A percentile compares a stretch with the other conserved stretches of the same genome.
Evolutionary conservation across 2,888 invertebrate species (phyloP).

Genomic region (Epiperipatus broadwayi): DNA sequence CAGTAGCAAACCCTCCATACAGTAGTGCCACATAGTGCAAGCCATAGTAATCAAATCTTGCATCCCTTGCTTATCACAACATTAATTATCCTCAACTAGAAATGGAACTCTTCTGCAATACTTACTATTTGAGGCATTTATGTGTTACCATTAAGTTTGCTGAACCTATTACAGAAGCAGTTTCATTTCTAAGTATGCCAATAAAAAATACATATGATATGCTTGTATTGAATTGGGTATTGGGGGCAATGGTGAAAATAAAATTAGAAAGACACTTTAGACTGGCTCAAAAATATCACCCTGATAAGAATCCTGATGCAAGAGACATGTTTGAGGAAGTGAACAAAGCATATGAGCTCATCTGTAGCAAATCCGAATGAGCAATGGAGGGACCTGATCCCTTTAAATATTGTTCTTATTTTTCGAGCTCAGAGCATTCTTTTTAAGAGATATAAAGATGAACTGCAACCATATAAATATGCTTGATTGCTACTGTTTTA

Average conservation of each 20-base stretch:
- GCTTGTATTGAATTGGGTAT: too few relatives aligned
- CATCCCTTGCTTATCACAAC: too few relatives aligned
- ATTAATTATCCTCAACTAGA: slow-evolving; percentile 83
- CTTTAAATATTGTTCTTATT: slow-evolving; percentile 75
- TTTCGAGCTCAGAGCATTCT: slow-evolving; percentile 81
- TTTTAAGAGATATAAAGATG: slow-evolving; percentile 70
- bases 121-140: slow-evolving; percentile 88
- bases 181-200: too few relatives aligned
- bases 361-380: slow-evolving; percentile 76
- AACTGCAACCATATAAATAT: slow-evolving; percentile 86
- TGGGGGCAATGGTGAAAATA: too few relatives aligned
- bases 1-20: too few relatives aligned
- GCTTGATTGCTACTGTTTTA: too few relatives aligned
- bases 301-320: slow-evolving; percentile 95
- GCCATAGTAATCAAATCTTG: too few relatives aligned
- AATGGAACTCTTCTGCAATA: slow-evolving; percentile 91
- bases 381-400: slow-evolving; percentile 72
- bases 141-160: slow-evolving; percentile 74
- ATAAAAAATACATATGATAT: too few relatives aligned
- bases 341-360: slow-evolving; percentile 91
- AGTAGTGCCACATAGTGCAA: too few relatives aligned
- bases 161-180: slow-evolving; percentile 86
- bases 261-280: too few relatives aligned
- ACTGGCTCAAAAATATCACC: slow-evolving; percentile 89
- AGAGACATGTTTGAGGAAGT: slow-evolving; percentile 88